Evolutionary conservation across 2,113 vertebrate species (phyloP).

Genomic region (Oryzias celebensis): DNA sequence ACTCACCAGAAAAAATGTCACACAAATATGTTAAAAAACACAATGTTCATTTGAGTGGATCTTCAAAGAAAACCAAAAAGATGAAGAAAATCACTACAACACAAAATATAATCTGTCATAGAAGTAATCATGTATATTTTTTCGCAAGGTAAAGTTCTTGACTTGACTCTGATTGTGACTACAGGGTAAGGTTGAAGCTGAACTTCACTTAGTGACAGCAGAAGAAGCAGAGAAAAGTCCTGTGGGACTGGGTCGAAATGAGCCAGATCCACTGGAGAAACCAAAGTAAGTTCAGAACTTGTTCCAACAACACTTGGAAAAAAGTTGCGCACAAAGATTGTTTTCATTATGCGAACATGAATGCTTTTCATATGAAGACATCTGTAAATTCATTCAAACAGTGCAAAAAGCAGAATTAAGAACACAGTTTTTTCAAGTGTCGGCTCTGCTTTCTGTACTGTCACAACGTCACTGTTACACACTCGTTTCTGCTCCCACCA

Average conservation of each 20-base stretch:
- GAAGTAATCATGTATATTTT: no score
- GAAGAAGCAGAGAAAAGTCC: constrained; percentile 97
- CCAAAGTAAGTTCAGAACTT: constrained; percentile 86
- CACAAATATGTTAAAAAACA: no score
- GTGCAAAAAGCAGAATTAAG: constrained; percentile 43
- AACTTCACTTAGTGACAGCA: constrained; percentile 89
- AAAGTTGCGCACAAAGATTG: constrained; percentile 1
- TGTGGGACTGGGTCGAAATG: constrained; percentile 90
- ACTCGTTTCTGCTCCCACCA: constrained; percentile 47
- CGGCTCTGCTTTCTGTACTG: constrained; percentile 39
- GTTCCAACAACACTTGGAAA: background rate
- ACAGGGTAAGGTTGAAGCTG: constrained; percentile 97
- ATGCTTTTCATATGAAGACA: background rate
- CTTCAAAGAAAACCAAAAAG: no score
- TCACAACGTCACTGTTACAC: constrained; percentile 38
- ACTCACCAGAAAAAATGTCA: no score
- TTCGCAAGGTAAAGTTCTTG: background rate
- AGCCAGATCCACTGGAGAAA: constrained; percentile 96
- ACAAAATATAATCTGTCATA: no score
- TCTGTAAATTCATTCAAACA: constrained; percentile 21
- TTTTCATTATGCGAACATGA: background rate
- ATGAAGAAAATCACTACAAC: no score
- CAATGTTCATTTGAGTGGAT: no score
- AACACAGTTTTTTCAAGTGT: background rate
- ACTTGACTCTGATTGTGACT: constrained; percentile 1